Base-by-base conservation (phyloP, 2,888 invertebrate genomes). In the Oegoconia quadripuncta region DNA sequence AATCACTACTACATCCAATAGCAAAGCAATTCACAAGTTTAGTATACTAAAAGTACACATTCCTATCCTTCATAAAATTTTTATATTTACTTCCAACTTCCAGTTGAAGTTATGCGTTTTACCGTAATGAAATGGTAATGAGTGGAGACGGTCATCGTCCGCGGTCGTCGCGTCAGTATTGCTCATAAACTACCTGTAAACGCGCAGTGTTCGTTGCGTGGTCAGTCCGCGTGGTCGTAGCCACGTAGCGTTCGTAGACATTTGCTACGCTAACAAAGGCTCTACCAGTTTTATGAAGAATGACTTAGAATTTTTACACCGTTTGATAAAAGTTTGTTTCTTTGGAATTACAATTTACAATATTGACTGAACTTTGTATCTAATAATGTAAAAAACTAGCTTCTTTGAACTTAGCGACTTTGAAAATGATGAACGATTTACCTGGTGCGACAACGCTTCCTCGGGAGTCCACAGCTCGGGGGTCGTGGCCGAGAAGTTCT, bases 381-480 rank as follows among this genome's bases (percentile, higher is more conserved):
- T 20, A 7, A 20, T 20, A 20, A 3, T n/a, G 23, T 23, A n/a
- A 23, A 23, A 23, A 23, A 23, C 23, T 9, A 23, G n/a, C n/a
- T 5, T 7, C 18, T 18, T 9, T 25, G 28, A 14, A 31, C 18
- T 6, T 31, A 11, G 2, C 2, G 6, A 23, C 36, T n/a, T n/a
- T n/a, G n/a, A n/a, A n/a, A 32, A 84, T 84, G 84, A 75, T 80
- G 26, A 81, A 81, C 44, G 81, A 79, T 30, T 59, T 65, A 16
- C 44, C 61, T 9, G 64, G 59, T 0, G 47, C 5, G 3, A 6
- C 13, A 0, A 38, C 48, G 16, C 71, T 66, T 36, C 46, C 60
- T 11, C 48, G 52, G 6, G 61, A 62, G 48, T 32, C 55, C 13
- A 47, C 56, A 1, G 37, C 62, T 8, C 50, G 59, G 14, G 67